phyloP scores from a whole-genome alignment of 2,888 invertebrate genomes.

The Drosophila merina region DNA sequence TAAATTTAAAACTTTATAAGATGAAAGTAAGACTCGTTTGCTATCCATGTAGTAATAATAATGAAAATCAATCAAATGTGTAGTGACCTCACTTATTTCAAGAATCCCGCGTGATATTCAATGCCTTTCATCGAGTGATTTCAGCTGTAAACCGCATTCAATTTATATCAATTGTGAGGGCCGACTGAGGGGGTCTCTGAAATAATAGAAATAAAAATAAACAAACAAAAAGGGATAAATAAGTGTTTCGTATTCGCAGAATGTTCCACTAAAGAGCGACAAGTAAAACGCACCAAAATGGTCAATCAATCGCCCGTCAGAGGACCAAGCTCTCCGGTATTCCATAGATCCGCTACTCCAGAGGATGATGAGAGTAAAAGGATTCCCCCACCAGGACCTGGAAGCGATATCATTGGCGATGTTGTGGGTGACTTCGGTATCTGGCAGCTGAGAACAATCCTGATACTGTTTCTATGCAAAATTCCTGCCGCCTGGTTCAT shows the following conservation, averaged over 20 bases:
- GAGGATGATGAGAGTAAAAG: conserved; percentile 16
- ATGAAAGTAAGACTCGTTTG: background rate
- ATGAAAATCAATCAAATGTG: conserved; percentile 35
- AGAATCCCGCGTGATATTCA: conserved; percentile 59
- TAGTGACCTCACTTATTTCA: conserved; percentile 49
- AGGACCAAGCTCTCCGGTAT: background rate
- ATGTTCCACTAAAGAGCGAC: conserved; percentile 49
- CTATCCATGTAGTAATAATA: conserved; percentile 6
- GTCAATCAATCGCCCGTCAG: conserved; percentile 51
- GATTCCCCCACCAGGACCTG: conserved; percentile 16
- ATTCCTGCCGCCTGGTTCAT: conserved; percentile 85
- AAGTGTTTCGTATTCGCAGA: conserved; percentile 43
- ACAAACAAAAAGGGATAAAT: conserved; percentile 21
- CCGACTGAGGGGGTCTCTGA: conserved; percentile 10
- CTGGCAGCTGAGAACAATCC: conserved; percentile 84
- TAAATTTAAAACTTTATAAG: background rate
- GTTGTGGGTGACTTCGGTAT: conserved; percentile 84
- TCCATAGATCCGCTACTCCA: conserved; percentile 7
- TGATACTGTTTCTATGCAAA: conserved; percentile 84
- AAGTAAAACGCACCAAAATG: conserved; percentile 42
- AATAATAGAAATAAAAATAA: conserved; percentile 17
- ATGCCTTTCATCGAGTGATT: conserved; percentile 60
- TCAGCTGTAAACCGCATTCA: conserved; percentile 59
- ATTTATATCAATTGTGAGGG: conserved; percentile 64
- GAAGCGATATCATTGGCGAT: conserved; percentile 77